These are phyloP conservation scores for Cynaeus angustus DNA, from an alignment of 2,888 invertebrate species.

Conservation along the genomic window DNA sequence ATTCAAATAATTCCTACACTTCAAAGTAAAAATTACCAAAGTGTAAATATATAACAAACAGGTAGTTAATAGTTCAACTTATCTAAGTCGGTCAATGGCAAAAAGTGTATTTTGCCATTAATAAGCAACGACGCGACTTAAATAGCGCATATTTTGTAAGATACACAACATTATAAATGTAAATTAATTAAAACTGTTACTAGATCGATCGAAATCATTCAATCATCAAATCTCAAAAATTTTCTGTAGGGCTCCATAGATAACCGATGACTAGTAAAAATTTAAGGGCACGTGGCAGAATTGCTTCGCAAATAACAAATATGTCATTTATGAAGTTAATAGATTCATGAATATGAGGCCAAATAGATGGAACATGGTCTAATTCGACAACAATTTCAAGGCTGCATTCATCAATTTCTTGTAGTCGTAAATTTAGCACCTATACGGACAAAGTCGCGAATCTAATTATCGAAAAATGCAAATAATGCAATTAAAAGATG, in stretches of 20 bases:
- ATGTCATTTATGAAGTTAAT: slow-evolving; percentile 2
- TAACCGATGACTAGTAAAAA: background rate
- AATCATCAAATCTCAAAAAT: no score
- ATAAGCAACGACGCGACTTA: no score
- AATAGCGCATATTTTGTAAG: no score
- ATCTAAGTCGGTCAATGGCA: slow-evolving; percentile 34
- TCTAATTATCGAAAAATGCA: no score
- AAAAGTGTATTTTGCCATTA: slow-evolving; percentile 8
- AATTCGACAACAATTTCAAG: slow-evolving; percentile 21
- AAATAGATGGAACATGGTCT: slow-evolving; percentile 7
- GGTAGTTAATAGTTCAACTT: background rate
- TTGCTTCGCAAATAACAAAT: slow-evolving; percentile 1
- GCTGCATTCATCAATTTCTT: slow-evolving; percentile 20
- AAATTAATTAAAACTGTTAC: no score
- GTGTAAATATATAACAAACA: no score
- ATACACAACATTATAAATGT: no score
- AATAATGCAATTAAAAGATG: no score
- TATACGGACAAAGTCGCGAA: background rate
- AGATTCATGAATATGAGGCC: slow-evolving; percentile 12
- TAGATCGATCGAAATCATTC: no score
- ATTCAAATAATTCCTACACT: no score
- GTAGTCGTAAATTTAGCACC: background rate
- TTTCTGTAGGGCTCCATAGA: no score
- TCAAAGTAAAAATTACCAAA: no score
- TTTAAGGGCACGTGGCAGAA: background rate